Evolutionary conservation across 1,140 invertebrate species (phyloP), one percentile per base, ranked within the genome.

Genomic region (Hormaphis cornu): DNA sequence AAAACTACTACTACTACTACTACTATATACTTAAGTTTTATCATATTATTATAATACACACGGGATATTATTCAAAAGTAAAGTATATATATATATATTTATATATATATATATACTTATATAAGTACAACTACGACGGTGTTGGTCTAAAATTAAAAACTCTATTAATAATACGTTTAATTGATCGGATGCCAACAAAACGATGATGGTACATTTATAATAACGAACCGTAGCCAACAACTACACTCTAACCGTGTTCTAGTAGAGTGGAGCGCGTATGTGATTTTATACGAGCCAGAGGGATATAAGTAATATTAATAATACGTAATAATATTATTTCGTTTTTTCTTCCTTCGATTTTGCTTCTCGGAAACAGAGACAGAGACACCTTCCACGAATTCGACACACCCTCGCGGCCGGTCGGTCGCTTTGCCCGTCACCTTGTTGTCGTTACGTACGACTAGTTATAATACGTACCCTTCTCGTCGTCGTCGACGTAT

Each of bases 141-240:
- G 54, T 40, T n/a, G 54, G 54, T 58, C 54, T 58, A 58, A 58
- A 58, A 58, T 58, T 58, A 58, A 58, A 58, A 58, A 58, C 54
- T 58, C 54, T 58, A 58, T 58, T 58, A 58, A 58, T 58, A 58
- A 58, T 58, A 58, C 35, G 54, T 58, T 58, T 58, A 58, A 58
- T 58, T 58, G 54, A 58, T 58, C 54, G 54, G 40, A 58, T 58
- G 54, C 54, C 54, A 58, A 58, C 54, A 40, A 40, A 58, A 58
- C 18, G 54, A 58, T 58, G 54, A 58, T 58, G 54, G 54, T 58
- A 58, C 54, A 58, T 58, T 58, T 58, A 58, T 58, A 58, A 58
- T 58, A 58, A 58, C 54, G 54, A 58, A 40, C 54, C 54, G 54
- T 58, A 58, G 54, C 54, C 54, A 58, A 58, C 54, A 58, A 58